Conservation (phyloP, 2,797 vertebrate genomes). For the Moxostoma hubbsi region DNA sequence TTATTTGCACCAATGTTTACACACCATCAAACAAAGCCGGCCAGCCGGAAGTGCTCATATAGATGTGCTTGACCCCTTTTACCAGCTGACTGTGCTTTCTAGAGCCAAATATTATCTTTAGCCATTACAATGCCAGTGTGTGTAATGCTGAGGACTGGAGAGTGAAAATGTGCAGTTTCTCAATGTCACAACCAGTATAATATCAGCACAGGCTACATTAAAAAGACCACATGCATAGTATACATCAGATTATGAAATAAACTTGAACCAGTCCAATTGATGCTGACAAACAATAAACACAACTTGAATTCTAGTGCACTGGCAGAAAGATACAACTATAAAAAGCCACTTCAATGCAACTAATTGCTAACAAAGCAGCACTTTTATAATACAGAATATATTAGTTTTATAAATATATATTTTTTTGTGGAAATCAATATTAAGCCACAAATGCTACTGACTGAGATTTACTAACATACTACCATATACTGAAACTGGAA, state of each 20-base stretch:
- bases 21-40: slow-evolving; percentile 73
- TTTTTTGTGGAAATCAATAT: too few relatives aligned
- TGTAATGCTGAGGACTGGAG: slow-evolving; percentile 67
- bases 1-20: slow-evolving; percentile 71
- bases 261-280: slow-evolving; percentile 30
- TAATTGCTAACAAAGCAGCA: neutral
- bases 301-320: slow-evolving; percentile 4
- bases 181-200: slow-evolving; percentile 63
- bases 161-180: slow-evolving; percentile 52
- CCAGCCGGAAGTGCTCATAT: slow-evolving; percentile 69
- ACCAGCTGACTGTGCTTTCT: slow-evolving; percentile 61
- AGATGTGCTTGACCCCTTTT: slow-evolving; percentile 68
- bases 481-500: too few relatives aligned
- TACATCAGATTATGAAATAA: slow-evolving; percentile 25
- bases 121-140: slow-evolving; percentile 31
- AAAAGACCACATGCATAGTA: slow-evolving; percentile 29
- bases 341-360: neutral
- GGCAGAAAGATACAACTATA: slow-evolving; percentile 54
- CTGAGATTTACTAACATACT: too few relatives aligned
- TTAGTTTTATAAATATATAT: too few relatives aligned
- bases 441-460: too few relatives aligned
- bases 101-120: slow-evolving; percentile 56
- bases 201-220: slow-evolving; percentile 54
- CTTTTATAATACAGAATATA: neutral
- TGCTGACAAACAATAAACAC: slow-evolving; percentile 26